Evolutionary conservation across 2,888 invertebrate species (phyloP), one percentile per base, ranked within the genome.

Genomic region (Lycia hirtaria): DNA sequence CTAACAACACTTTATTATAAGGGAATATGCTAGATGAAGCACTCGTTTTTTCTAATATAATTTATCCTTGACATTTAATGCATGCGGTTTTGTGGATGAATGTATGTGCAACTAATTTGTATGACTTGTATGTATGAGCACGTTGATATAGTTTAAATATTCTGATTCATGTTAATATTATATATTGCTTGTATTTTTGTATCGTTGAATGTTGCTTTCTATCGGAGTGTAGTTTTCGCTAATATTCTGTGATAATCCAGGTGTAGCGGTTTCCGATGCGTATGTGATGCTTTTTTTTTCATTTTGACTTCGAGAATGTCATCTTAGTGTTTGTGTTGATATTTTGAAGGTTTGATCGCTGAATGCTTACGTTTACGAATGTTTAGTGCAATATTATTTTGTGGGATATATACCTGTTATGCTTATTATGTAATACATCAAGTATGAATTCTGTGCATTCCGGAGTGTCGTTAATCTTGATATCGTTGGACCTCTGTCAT

Each of bases 331-430:
- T 56, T 66, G 56, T 52, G 51, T 64, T 55, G 45, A 38, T 56
- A 45, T 43, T 43, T 43, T 53, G 43, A 49, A 55, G 67, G 59
- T 67, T 67, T 67, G 62, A 64, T 67, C 64, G 64, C 67, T 64
- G 48, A 64, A 62, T 48, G 17, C 17, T 47, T 47, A 7, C 26
- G 35, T 33, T 24, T 47, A 26, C 26, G 24, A 15, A 14, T 22
- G 33, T 35, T 47, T 40, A 12, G 37, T 48, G 48, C 17, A 20
- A 45, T 32, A 7, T n/a, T n/a, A 20, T 45, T 14, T 32, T 32
- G 41, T 26, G 41, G 3, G 17, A 5, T 41, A 7, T 41, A 2
- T 26, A 10, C 2, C 28, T 19, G n/a, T 28, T 30, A 24, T 15
- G 7, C 38, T 12, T 20, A 5, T 22, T 22, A 30, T 22, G 30